Evolutionary conservation across 2,113 vertebrate species (phyloP), one percentile per base, ranked within the genome.

Genomic region (Poeciliopsis turrubarensis): DNA sequence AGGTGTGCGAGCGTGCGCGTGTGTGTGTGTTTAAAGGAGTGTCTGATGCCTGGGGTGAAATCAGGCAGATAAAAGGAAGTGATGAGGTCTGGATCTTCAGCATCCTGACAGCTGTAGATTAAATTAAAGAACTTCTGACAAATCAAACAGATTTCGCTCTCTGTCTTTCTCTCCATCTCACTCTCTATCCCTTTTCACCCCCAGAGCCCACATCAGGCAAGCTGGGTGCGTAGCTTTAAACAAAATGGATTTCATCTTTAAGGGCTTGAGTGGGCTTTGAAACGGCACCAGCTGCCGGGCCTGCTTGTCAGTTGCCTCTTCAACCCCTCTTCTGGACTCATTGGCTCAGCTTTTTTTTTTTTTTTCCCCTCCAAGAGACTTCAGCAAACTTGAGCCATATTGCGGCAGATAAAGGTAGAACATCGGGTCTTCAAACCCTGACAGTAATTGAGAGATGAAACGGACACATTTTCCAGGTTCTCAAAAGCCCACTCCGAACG

Each of bases 21-120:
- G 41, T 47, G 44, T 19, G 44, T 47, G 44, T 17, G 14, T 17
- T 67, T 80, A 83, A 79, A 77, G 65, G 89, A 82, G 89, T 90
- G 77, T 79, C 88, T 92, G 75, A 91, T 94, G 96, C 96, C 96
- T 80, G 94, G 92, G 96, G 97, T 97, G 94, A 96, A 92, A 94
- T 91, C 92, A 87, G 86, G 71, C 92, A 97, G 95, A 98, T 98
- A 93, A 98, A 98, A 99, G 97, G 84, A 72, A 74, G 82, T 88
- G 91, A 94, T 94, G 93, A 94, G 90, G 94, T 93, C 95, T 96
- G 94, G 94, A 96, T 97, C 96, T 95, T 96, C 96, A 93, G 95
- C 87, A 95, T 95, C 95, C 96, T 97, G 98, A 97, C 97, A 98
- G 97, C 97, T 98, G 97, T 97, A 98, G 97, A 98, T 98, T 97